A percentile compares a stretch with the other conserved stretches of the same genome.
These are phyloP conservation scores for Euthynnus affinis DNA, from an alignment of 2,797 vertebrate genomes.

Conservation along the genomic window DNA sequence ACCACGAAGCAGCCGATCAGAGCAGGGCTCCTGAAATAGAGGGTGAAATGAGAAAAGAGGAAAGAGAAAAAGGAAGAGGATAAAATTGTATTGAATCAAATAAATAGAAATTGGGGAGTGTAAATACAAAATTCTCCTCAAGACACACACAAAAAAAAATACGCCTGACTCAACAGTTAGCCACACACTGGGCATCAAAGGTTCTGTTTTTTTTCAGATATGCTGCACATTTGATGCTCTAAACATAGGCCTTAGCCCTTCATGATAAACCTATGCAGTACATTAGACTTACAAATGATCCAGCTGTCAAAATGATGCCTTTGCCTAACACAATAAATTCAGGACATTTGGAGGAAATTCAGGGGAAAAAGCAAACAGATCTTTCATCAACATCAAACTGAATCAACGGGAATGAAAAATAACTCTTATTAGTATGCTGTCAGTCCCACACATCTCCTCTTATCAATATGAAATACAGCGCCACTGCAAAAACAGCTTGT, in stretches of 20 bases:
- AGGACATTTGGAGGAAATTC: slow-evolving; percentile 40
- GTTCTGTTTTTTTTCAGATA: slow-evolving; percentile 17
- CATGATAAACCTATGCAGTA: slow-evolving; percentile 22
- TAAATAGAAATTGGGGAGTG: neutral
- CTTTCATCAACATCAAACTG: slow-evolving; percentile 65
- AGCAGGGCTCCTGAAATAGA: slow-evolving; percentile 90
- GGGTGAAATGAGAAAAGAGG: neutral
- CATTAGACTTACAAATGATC: slow-evolving; percentile 46
- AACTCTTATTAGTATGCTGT: slow-evolving; percentile 63
- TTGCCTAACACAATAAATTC: slow-evolving; percentile 34
- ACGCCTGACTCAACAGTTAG: slow-evolving; percentile 16
- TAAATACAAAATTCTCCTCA: slow-evolving; percentile 28
- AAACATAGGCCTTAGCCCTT: slow-evolving; percentile 12
- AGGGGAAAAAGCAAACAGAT: slow-evolving; percentile 15
- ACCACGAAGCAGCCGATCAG: slow-evolving; percentile 98
- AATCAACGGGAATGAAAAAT: slow-evolving; percentile 62
- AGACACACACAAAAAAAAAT: neutral
- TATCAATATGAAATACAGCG: slow-evolving; percentile 65
- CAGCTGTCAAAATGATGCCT: slow-evolving; percentile 45
- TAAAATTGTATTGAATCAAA: neutral
- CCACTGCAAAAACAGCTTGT: slow-evolving; percentile 52
- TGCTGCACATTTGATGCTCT: slow-evolving; percentile 28
- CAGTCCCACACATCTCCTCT: slow-evolving; percentile 56
- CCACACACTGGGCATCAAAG: neutral
- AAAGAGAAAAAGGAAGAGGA: slow-evolving; percentile 2